These are phyloP conservation scores for Petrophora chlorosata DNA, from an alignment of 2,888 invertebrate species.

Conservation along the genomic window DNA sequence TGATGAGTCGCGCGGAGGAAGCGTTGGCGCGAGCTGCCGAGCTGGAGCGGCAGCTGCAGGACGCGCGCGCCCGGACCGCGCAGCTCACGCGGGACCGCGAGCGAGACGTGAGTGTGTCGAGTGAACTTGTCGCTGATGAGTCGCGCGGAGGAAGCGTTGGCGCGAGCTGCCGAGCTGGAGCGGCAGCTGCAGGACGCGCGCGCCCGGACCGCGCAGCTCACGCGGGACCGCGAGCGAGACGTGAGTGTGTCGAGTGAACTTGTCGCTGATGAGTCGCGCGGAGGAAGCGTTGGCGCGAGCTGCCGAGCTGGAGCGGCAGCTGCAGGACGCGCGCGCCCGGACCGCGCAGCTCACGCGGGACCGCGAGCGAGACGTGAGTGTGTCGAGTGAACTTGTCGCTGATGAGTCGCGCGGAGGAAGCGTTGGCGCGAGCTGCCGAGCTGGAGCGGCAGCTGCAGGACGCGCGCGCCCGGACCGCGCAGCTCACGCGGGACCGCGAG, in stretches of 20 bases:
- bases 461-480: slow-evolving; percentile 85
- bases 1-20: slow-evolving; percentile 88
- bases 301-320: slow-evolving; percentile 87
- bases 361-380: slow-evolving; percentile 86
- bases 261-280: slow-evolving; percentile 87
- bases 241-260: too few relatives aligned
- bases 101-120: slow-evolving; percentile 76
- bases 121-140: slow-evolving; percentile 87
- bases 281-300: slow-evolving; percentile 87
- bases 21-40: slow-evolving; percentile 87
- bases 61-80: slow-evolving; percentile 85
- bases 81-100: slow-evolving; percentile 86
- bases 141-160: slow-evolving; percentile 86
- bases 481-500: slow-evolving; percentile 86
- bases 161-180: slow-evolving; percentile 87
- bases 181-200: slow-evolving; percentile 87
- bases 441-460: slow-evolving; percentile 87
- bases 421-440: slow-evolving; percentile 86
- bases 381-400: slow-evolving; percentile 88
- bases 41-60: slow-evolving; percentile 86
- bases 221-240: slow-evolving; percentile 85
- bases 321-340: slow-evolving; percentile 86
- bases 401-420: slow-evolving; percentile 87
- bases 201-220: slow-evolving; percentile 85
- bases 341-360: slow-evolving; percentile 86